A percentile compares a stretch with the other conserved stretches of the same genome.
Evolutionary conservation across 2,888 invertebrate genomes (phyloP).

Genomic region (Sarcophaga subvicina): DNA sequence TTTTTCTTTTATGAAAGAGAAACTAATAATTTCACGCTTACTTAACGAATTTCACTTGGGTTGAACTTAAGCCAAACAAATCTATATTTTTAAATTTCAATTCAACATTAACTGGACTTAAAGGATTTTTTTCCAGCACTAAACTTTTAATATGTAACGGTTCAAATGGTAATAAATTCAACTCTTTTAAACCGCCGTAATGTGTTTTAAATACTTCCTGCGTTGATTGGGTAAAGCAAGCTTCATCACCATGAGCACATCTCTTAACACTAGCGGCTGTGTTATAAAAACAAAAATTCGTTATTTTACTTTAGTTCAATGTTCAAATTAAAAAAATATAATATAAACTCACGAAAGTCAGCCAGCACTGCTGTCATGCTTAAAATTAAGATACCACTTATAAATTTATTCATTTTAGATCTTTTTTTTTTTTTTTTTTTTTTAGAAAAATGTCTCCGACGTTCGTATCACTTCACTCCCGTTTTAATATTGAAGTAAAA

Average conservation of each 20-base stretch:
- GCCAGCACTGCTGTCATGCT: conserved; percentile 20
- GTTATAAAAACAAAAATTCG: conserved; percentile 37
- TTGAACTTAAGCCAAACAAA: conserved; percentile 74
- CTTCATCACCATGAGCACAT: conserved; percentile 71
- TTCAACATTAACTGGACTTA: conserved; percentile 79
- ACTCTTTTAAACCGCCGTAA: conserved; percentile 74
- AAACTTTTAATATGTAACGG: conserved; percentile 77
- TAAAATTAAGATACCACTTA: conserved; percentile 20
- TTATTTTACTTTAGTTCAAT: neutral
- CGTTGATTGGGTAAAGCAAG: conserved; percentile 69
- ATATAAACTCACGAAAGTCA: conserved; percentile 42
- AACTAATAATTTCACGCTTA: conserved; percentile 52
- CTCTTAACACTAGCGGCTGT: conserved; percentile 70
- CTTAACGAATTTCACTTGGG: conserved; percentile 67
- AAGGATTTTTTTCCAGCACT: conserved; percentile 73
- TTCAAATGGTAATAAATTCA: conserved; percentile 77
- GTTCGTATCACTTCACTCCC: conserved; percentile 72
- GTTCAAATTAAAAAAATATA: no score
- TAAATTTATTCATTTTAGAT: conserved; percentile 40
- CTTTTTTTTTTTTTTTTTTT: neutral
- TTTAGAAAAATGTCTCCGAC: neutral
- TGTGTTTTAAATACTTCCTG: conserved; percentile 71
- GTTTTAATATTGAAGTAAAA: conserved; percentile 79
- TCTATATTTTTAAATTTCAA: conserved; percentile 76
- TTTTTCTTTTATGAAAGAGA: neutral